Base-by-base conservation (phyloP, 2,113 vertebrate species). In the Montifringilla adamsi region DNA sequence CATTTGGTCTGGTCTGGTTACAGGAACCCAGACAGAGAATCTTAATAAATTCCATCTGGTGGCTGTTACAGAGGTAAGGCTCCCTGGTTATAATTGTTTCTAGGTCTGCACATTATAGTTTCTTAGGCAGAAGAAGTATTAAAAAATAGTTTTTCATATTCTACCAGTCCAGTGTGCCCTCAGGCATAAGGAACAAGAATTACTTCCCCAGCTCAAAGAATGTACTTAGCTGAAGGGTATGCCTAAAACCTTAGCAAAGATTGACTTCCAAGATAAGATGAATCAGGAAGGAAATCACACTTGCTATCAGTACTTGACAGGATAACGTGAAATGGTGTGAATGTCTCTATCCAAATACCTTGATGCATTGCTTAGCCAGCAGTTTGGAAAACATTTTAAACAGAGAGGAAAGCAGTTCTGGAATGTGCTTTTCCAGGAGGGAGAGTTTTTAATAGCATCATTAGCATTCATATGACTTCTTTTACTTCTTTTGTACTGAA, bases 261-360 rank as follows among this genome's bases (percentile, higher is more conserved):
- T 84, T 96, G 94, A 87, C 89, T 96, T 93, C 84, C 50, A 59
- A 89, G 84, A 89, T 84, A 93, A 63, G 88, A 90, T 89, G 73
- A 92, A 88, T 95, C 92, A 82, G 80, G 73, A 94, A 46, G 60
- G 46, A 94, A 95, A 94, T 96, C 94, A 84, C 41, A 81, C 60
- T 93, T 88, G 69, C 79, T 92, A 53, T 93, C 83, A 75, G 62
- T 84, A 53, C 69, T 62, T 94, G 91, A 84, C 94, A 89, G 23
- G 64, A 53, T 41, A 91, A 82, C 22, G 15, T 66, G 53, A 90
- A 90, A 58, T 89, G 35, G 30, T 87, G 83, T 88, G 76, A 94
- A 92, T 63, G 55, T 93, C 31, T 90, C 56, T 84, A 66, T 86
- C 72, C 44, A 67, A 81, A 84, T 88, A 78, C 12, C 64, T 80